These are phyloP conservation scores for Portunus trituberculatus DNA, from an alignment of 1,140 invertebrate species.

Conservation along the genomic window DNA sequence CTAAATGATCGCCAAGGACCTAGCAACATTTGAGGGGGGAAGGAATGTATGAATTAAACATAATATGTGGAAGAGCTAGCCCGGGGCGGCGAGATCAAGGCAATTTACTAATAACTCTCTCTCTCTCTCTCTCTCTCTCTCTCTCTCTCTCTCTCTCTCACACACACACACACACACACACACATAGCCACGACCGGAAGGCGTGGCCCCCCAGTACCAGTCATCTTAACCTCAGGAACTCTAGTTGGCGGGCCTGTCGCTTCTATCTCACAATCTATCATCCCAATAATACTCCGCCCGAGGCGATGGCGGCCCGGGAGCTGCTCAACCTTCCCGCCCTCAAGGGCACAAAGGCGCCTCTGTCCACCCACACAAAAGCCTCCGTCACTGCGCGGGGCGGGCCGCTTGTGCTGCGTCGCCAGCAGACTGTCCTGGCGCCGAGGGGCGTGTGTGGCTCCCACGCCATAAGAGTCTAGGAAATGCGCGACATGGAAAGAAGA, in stretches of 20 bases:
- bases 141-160: too few relatives aligned
- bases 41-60: not conserved
- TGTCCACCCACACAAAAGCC: not conserved
- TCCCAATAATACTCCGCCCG: not conserved
- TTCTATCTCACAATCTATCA: not conserved
- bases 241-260: not conserved
- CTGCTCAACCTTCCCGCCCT: not conserved
- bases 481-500: too few relatives aligned
- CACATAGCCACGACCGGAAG: not conserved
- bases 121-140: too few relatives aligned
- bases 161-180: not conserved
- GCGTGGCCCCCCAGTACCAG: not conserved
- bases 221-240: not conserved
- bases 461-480: too few relatives aligned
- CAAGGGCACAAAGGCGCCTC: not conserved
- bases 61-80: not conserved
- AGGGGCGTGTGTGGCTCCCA: not conserved
- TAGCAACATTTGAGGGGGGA: not conserved
- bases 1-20: not conserved
- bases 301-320: not conserved
- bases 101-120: not conserved
- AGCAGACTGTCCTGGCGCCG: not conserved
- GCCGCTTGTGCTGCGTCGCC: not conserved
- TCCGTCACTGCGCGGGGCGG: not conserved
- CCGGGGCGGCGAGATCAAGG: not conserved